Conservation (phyloP, 2,113 vertebrate species). For the Oenanthe melanoleuca region DNA sequence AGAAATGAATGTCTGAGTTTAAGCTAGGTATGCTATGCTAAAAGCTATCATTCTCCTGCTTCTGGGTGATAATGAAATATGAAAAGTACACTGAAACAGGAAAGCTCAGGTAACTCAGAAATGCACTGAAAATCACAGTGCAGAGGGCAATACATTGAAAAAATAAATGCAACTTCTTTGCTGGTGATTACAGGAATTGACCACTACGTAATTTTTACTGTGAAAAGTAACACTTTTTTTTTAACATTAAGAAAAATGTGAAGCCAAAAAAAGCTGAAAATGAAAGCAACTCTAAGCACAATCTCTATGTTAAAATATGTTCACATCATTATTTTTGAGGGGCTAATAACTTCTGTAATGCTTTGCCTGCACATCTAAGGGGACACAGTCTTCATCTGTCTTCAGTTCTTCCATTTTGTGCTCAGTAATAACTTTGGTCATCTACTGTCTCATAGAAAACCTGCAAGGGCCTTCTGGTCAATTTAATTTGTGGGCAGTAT, state of each 20-base stretch:
- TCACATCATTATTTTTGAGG: background rate
- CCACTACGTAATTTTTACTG: background rate
- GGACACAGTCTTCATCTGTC: background rate
- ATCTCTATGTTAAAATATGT: background rate
- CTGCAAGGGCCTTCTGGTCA: background rate
- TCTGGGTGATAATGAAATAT: constrained; percentile 72
- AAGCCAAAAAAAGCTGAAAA: background rate
- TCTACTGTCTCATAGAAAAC: background rate
- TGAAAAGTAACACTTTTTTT: background rate
- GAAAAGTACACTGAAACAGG: constrained; percentile 67
- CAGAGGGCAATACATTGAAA: constrained; percentile 31
- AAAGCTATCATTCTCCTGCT: constrained; percentile 55
- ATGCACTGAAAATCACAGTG: constrained; percentile 61
- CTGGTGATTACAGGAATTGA: background rate
- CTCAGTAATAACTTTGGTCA: background rate
- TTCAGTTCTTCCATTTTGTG: background rate
- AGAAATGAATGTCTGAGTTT: constrained; percentile 85
- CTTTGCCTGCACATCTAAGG: background rate
- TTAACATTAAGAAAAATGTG: constrained; percentile 11
- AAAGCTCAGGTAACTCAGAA: constrained; percentile 53
- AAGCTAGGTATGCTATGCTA: constrained; percentile 76
- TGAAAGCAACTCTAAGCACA: background rate
- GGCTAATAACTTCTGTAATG: background rate
- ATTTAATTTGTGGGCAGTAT: background rate
- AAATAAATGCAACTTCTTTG: background rate